Conservation (phyloP, 2,113 vertebrate species). For the Daphoenositta chrysoptera region DNA sequence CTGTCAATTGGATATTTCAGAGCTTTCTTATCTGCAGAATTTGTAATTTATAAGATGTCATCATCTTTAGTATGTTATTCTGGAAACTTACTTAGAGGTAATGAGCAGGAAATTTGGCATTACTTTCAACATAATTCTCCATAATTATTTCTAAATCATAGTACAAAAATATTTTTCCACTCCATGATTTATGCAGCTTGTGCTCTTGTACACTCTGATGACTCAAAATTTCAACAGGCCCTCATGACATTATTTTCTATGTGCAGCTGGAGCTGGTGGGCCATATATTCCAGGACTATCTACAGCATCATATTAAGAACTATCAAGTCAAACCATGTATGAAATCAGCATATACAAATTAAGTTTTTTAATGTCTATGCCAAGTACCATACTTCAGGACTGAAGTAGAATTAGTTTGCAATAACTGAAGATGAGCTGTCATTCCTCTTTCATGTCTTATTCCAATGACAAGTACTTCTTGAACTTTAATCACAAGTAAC, state of each 20-base stretch:
- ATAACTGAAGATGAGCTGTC: not conserved
- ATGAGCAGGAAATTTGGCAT: constrained; percentile 53
- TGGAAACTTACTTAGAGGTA: constrained; percentile 52
- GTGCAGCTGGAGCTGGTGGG: constrained; percentile 33
- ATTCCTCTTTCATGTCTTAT: not conserved
- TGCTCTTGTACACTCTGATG: constrained; percentile 45
- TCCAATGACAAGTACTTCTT: not conserved
- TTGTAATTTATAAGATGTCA: constrained; percentile 20
- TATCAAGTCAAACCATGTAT: not conserved
- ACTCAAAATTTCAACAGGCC: constrained; percentile 57
- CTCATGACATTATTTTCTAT: not conserved
- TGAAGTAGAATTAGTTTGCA: not conserved
- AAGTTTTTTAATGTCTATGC: not conserved
- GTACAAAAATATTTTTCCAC: constrained; percentile 57
- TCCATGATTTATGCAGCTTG: constrained; percentile 40
- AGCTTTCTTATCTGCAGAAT: constrained; percentile 25
- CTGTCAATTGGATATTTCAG: not conserved
- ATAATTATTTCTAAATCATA: constrained; percentile 53
- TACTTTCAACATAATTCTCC: constrained; percentile 47
- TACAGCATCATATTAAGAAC: not conserved
- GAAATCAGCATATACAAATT: not conserved
- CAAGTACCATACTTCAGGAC: not conserved
- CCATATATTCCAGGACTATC: not conserved
- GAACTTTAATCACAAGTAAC: not conserved
- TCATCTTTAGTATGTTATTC: constrained; percentile 36